Evolutionary conservation across 2,888 invertebrate species (phyloP), one percentile per base, ranked within the genome.

Genomic region (Hirudinaria manillensis): DNA sequence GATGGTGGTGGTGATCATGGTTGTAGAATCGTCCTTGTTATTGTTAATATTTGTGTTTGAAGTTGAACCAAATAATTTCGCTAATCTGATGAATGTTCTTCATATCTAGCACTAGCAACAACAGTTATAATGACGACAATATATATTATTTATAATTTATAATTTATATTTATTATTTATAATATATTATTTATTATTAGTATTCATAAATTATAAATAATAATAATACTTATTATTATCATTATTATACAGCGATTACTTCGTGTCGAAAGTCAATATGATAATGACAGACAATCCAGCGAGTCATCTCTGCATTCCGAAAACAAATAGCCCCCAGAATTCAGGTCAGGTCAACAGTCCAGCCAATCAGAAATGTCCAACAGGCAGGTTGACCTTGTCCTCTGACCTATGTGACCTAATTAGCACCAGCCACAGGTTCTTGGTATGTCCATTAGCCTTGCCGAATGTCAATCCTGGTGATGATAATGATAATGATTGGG

Each of bases 311-410:
- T 10, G n/a, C 61, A 61, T 61, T 61, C 61, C 61, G 29, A 61
- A 27, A 61, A 61, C 61, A 61, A 61, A 61, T 29, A 61, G 61
- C 61, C 61, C 61, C 61, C 1, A 29, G 61, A 61, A 61, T 61
- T 29, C 24, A 61, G 61, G 61, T 29, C 61, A 61, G 61, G 61
- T 61, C 61, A 61, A 61, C 61, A 24, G 29, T 27, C 29, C 61
- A 61, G 24, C 24, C 29, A 29, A 24, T 61, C 29, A 24, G 24
- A 61, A 10, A 61, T 10, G 61, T 61, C 61, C 61, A 61, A 27
- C 24, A 3, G 61, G 61, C 29, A 61, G 29, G 45, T 45, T 45
- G 45, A 45, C 45, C 45, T 45, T 16, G 45, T 45, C 10, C 45
- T 45, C 45, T 45, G 45, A 45, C 45, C 45, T 45, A 16, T 45